Evolutionary conservation across 2,113 vertebrate genomes (phyloP).

Genomic region (Scophthalmus maximus): DNA sequence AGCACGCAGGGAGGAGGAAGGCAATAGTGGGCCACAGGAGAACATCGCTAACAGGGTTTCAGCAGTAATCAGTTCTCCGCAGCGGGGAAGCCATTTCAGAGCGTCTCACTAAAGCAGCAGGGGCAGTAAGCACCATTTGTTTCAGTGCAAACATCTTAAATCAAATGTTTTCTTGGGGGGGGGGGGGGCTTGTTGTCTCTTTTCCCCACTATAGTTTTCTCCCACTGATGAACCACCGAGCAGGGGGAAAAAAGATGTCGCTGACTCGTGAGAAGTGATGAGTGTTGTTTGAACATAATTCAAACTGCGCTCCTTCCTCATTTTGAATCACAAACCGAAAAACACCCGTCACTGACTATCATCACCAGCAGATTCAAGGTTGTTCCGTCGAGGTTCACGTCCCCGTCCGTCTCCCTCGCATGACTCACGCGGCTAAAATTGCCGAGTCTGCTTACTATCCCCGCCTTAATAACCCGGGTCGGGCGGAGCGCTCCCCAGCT

Average conservation of each 20-base stretch:
- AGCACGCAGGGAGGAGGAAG: slow-evolving; percentile 25
- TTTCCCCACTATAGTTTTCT: slow-evolving; percentile 1
- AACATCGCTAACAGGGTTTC: slow-evolving; percentile 57
- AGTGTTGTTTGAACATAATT: slow-evolving; percentile 37
- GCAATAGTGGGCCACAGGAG: slow-evolving; percentile 42
- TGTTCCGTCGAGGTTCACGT: slow-evolving; percentile 28
- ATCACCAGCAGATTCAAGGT: slow-evolving; percentile 31
- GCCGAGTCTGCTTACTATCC: slow-evolving; percentile 76
- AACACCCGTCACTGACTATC: slow-evolving; percentile 16
- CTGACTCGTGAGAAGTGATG: slow-evolving; percentile 22
- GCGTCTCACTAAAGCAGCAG: slow-evolving; percentile 55
- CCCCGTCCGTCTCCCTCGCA: slow-evolving; percentile 24
- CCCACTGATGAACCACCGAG: slow-evolving; percentile 22
- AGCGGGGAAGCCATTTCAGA: slow-evolving; percentile 45
- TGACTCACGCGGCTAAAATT: slow-evolving; percentile 66
- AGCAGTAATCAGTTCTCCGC: slow-evolving; percentile 62
- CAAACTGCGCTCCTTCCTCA: slow-evolving; percentile 36
- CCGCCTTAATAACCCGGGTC: slow-evolving; percentile 60
- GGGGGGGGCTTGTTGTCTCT: slow-evolving; percentile 1
- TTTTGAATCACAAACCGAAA: slow-evolving; percentile 44
- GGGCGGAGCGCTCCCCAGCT: slow-evolving; percentile 52
- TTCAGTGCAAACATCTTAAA: slow-evolving; percentile 62
- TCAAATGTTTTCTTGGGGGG: slow-evolving; percentile 66
- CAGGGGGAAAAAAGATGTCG: slow-evolving; percentile 56
- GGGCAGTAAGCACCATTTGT: slow-evolving; percentile 60